Conservation (phyloP, 2,113 vertebrate genomes). For the Hypomesus transpacificus region DNA sequence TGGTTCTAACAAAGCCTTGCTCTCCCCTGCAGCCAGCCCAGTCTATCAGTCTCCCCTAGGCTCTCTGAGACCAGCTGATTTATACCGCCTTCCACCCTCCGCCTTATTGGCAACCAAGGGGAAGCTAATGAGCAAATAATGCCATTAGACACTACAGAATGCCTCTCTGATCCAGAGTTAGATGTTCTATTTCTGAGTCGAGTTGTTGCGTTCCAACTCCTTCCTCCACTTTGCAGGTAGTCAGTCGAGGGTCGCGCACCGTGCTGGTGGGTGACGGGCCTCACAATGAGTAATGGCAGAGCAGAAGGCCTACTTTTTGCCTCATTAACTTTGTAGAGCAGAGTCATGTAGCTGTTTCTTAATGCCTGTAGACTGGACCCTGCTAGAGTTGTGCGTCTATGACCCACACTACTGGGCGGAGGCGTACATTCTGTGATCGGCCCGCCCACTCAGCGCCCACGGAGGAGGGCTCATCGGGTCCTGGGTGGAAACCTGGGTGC, state of each 20-base stretch:
- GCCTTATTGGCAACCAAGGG: background rate
- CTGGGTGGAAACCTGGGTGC: no score
- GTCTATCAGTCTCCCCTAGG: background rate
- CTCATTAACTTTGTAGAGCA: background rate
- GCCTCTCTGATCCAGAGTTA: background rate
- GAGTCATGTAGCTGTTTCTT: constrained; percentile 16
- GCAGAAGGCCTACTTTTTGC: constrained; percentile 7
- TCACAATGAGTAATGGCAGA: background rate
- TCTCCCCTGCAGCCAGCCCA: background rate
- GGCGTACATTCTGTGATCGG: no score
- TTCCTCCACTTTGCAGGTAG: background rate
- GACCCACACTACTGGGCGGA: background rate
- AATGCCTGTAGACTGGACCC: background rate
- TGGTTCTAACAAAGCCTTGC: background rate
- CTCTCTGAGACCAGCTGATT: background rate
- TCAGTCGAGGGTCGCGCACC: background rate
- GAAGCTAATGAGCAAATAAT: background rate
- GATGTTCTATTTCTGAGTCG: background rate
- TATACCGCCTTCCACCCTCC: background rate
- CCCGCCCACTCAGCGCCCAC: no score
- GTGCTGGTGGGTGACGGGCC: background rate
- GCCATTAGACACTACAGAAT: background rate
- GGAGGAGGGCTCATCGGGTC: no score
- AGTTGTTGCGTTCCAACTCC: background rate
- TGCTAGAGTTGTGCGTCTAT: constrained; percentile 8